These are phyloP conservation scores for Hemicordylus capensis DNA, from an alignment of 2,113 vertebrate species.

Conservation along the genomic window DNA sequence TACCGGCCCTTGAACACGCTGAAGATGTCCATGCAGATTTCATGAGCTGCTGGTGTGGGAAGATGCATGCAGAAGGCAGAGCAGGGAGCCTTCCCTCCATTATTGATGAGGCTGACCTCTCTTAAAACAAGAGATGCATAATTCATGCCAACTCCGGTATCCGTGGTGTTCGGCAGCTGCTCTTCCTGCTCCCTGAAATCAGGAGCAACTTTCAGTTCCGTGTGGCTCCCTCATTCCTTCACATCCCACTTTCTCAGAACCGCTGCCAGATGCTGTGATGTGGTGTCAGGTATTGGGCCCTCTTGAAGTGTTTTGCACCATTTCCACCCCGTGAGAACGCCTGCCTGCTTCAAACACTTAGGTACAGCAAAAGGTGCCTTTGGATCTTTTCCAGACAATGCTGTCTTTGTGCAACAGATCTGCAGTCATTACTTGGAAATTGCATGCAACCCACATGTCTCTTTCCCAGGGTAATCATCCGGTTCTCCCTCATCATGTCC, in stretches of 20 bases:
- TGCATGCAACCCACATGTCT: neutral
- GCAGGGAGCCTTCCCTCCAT: slow-evolving; percentile 66
- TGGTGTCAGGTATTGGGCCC: neutral
- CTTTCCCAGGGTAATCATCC: neutral
- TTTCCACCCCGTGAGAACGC: neutral
- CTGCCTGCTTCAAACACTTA: neutral
- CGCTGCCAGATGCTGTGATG: slow-evolving; percentile 2
- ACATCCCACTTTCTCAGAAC: slow-evolving; percentile 32
- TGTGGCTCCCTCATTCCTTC: neutral
- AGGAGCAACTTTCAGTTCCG: slow-evolving; percentile 39
- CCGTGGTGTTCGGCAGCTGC: slow-evolving; percentile 53
- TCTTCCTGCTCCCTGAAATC: slow-evolving; percentile 59
- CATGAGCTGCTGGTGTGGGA: slow-evolving; percentile 55
- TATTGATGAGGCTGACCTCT: slow-evolving; percentile 76
- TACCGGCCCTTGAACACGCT: slow-evolving; percentile 44
- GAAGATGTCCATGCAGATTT: slow-evolving; percentile 70
- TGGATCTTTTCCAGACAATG: no score
- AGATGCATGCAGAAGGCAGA: slow-evolving; percentile 66
- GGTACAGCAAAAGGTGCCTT: neutral
- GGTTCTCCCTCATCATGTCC: no score
- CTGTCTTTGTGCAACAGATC: neutral
- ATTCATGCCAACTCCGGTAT: slow-evolving; percentile 65
- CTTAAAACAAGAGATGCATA: slow-evolving; percentile 73
- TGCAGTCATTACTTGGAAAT: neutral
- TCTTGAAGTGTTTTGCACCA: neutral